Percentiles rank a stretch among this genome's conserved stretches.
Conservation (phyloP, 2,888 invertebrate species). For the Xestoiulus laeticollis region DNA sequence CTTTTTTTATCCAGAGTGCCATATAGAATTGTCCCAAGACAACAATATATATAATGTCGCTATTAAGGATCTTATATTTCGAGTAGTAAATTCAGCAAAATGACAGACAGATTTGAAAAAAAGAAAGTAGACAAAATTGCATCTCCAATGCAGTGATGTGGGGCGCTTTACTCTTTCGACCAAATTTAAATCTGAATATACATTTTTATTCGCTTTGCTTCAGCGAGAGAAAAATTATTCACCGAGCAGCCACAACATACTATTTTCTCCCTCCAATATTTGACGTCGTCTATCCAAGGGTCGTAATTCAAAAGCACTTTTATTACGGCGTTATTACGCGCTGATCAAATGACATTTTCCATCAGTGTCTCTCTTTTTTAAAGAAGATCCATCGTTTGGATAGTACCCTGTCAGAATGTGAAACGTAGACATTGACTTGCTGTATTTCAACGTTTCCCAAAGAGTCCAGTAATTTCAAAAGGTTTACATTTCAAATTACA, state of each 20-base stretch:
- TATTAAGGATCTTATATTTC: constrained; percentile 26
- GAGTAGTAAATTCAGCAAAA: background rate
- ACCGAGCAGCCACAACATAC: constrained; percentile 26
- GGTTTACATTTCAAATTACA: no score
- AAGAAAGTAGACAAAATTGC: background rate
- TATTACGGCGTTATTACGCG: constrained; percentile 10
- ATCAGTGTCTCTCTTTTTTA: constrained; percentile 12
- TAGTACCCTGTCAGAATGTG: background rate
- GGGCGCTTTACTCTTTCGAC: background rate
- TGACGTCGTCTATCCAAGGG: background rate
- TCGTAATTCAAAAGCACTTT: constrained; percentile 19
- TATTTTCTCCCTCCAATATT: background rate
- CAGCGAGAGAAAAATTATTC: background rate
- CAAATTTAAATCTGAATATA: constrained; percentile 19
- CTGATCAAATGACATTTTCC: constrained; percentile 26
- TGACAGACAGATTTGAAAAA: background rate
- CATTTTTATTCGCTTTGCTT: constrained; percentile 12
- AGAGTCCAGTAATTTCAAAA: background rate
- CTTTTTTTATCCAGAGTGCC: background rate
- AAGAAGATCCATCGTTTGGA: background rate
- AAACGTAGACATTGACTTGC: background rate
- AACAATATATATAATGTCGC: constrained; percentile 4
- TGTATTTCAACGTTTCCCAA: background rate
- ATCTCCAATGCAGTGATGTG: background rate
- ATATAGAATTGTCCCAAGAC: background rate